phyloP scores from a whole-genome alignment of 2,888 invertebrate genomes.

The Lepeophtheirus nordmannii region DNA sequence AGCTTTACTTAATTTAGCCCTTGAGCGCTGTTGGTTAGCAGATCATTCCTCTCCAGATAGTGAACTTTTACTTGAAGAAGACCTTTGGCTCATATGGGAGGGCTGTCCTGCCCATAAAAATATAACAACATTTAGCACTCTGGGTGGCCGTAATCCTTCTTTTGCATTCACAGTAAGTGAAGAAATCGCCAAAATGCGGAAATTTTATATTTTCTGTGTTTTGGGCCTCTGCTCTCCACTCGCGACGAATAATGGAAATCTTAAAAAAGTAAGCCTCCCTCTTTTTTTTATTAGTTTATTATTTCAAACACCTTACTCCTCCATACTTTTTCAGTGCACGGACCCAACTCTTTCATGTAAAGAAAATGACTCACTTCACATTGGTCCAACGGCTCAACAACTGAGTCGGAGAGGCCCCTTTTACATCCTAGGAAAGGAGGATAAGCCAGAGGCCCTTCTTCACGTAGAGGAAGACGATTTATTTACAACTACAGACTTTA shows the following conservation, averaged over 20 bases:
- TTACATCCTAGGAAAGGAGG: background rate
- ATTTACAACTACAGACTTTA: background rate
- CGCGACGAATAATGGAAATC: constrained; percentile 2
- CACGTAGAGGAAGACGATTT: background rate
- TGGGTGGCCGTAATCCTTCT: background rate
- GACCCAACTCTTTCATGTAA: constrained; percentile 6
- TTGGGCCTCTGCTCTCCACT: constrained; percentile 19
- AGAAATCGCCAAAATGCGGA: background rate
- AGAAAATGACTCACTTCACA: background rate
- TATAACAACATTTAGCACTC: background rate
- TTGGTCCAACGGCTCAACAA: constrained; percentile 17
- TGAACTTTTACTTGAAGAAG: background rate
- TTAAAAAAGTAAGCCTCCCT: background rate
- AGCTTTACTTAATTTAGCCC: constrained; percentile 4
- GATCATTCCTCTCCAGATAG: constrained; percentile 10
- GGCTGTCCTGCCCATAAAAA: constrained; percentile 20
- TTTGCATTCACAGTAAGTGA: constrained; percentile 20
- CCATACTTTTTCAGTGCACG: background rate
- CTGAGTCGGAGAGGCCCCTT: constrained; percentile 19
- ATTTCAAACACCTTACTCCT: background rate
- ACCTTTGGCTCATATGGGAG: constrained; percentile 14
- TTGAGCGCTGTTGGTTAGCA: constrained; percentile 24
- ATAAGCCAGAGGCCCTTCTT: background rate
- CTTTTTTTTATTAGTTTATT: background rate
- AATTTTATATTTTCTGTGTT: constrained; percentile 18